Evolutionary conservation across 2,797 vertebrate species (phyloP), one percentile per base, ranked within the genome.

Genomic region (Apogon talboti): DNA sequence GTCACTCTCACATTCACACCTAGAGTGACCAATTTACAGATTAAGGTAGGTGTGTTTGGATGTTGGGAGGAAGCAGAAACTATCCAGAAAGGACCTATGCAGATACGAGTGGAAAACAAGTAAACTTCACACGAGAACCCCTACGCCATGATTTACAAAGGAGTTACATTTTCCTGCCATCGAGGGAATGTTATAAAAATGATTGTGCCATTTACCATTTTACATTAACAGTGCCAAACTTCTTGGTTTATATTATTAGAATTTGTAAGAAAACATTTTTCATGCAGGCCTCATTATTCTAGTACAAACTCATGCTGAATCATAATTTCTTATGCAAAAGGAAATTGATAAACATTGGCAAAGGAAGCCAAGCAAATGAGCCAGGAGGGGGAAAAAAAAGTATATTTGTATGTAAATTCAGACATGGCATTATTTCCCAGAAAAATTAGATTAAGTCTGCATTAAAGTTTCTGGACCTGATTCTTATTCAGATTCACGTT

Each of bases 371-470:
- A 18, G 43, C 35, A 48, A 48, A 44, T 59, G 18, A 35, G 21
- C 44, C 33, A 14, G 15, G 35, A 11, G 24, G 6, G 6, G 6
- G 6, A 28, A 28, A 28, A 51, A 35, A 35, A 35, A 35, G 33
- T 35, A 35, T 35, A 35, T 35, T 35, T 35, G 33, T 35, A 35
- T 35, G 33, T 35, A 35, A 35, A 35, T 35, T 35, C 33, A 37
- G 14, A 57, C 48, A 19, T 40, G 14, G 18, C 30, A 40, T 63
- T 15, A 63, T 44, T 66, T 12, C 38, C 14, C 15, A 52, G 45
- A 30, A 50, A 44, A 68, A 69, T 63, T 53, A 42, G 46, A 38
- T 58, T 52, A 12, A 48, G 66, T 55, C 49, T 19, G 1, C 1
- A 1, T 28, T 16, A 12, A 56, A 3, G 2, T 13, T 53, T 35